These are phyloP conservation scores for Pantala flavescens DNA, from an alignment of 1,140 invertebrate species.

Conservation along the genomic window DNA sequence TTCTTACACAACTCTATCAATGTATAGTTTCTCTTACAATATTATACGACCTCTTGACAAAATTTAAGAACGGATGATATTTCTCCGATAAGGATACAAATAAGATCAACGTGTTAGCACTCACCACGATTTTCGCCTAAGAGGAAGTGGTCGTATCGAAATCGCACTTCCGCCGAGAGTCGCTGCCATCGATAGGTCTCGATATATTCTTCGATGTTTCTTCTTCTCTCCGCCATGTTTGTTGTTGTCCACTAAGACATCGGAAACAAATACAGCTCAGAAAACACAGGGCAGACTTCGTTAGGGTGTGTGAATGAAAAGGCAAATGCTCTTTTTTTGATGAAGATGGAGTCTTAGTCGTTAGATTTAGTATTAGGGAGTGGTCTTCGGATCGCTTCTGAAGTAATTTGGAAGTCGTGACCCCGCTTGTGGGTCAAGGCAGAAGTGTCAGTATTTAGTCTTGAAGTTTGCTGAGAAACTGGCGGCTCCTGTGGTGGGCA, in stretches of 20 bases:
- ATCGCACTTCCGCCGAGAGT: background rate
- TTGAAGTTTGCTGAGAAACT: constrained; percentile 18
- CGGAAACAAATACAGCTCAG: background rate
- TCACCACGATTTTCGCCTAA: background rate
- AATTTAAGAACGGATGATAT: background rate
- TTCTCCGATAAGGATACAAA: background rate
- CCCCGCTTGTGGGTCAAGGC: constrained; percentile 16
- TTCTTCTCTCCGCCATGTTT: constrained; percentile 1
- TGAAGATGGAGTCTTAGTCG: constrained; percentile 4
- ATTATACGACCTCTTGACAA: background rate
- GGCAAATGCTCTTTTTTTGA: background rate
- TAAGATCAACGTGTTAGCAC: background rate
- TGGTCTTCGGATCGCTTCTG: background rate
- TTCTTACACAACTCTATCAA: too few species aligned
- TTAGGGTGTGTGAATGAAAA: background rate
- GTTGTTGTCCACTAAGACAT: background rate
- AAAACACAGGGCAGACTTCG: background rate
- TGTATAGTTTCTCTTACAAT: too few species aligned
- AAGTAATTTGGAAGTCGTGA: background rate
- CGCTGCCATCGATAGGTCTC: background rate
- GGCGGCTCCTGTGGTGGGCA: constrained; percentile 12
- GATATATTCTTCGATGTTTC: background rate
- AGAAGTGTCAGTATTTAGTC: constrained; percentile 5
- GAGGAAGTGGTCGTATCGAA: background rate
- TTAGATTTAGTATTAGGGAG: background rate